Conservation (phyloP, 2,888 invertebrate species). For the Anorthoa munda region DNA sequence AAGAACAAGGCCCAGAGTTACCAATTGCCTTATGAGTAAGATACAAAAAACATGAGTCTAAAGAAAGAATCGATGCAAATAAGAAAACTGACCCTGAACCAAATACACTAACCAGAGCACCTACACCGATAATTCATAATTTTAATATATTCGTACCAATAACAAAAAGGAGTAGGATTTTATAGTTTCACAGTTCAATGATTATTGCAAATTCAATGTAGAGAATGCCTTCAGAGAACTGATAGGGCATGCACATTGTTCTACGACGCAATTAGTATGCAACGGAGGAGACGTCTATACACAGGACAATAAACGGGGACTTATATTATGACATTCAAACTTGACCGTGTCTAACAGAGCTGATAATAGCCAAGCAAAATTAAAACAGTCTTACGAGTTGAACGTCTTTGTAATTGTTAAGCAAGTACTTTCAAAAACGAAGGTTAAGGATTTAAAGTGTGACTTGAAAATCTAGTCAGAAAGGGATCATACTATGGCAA, state of each 20-base stretch:
- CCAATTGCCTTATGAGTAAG: background rate
- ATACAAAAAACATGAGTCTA: background rate
- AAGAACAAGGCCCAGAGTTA: background rate
- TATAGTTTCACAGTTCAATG: conserved; percentile 63
- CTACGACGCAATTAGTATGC: conserved; percentile 79
- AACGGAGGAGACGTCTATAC: conserved; percentile 66
- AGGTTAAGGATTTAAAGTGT: conserved; percentile 61
- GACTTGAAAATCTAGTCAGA: background rate
- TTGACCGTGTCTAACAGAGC: conserved; percentile 85
- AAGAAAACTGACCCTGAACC: conserved; percentile 20
- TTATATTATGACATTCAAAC: conserved; percentile 82
- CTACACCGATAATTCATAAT: background rate
- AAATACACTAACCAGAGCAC: conserved; percentile 27
- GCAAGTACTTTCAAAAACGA: conserved; percentile 75
- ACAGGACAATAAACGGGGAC: conserved; percentile 64
- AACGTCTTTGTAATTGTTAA: conserved; percentile 65
- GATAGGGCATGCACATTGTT: conserved; percentile 82
- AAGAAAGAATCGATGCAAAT: background rate
- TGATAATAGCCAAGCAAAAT: conserved; percentile 77
- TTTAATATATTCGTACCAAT: conserved; percentile 5
- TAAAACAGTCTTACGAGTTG: conserved; percentile 72
- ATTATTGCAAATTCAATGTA: conserved; percentile 66
- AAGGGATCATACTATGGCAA: background rate
- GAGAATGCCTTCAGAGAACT: conserved; percentile 74
- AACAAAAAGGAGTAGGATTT: conserved; percentile 43